A percentile compares a stretch with the other conserved stretches of the same genome.
phyloP scores from a whole-genome alignment of 2,888 invertebrate species.

The Pollenia labialis region DNA sequence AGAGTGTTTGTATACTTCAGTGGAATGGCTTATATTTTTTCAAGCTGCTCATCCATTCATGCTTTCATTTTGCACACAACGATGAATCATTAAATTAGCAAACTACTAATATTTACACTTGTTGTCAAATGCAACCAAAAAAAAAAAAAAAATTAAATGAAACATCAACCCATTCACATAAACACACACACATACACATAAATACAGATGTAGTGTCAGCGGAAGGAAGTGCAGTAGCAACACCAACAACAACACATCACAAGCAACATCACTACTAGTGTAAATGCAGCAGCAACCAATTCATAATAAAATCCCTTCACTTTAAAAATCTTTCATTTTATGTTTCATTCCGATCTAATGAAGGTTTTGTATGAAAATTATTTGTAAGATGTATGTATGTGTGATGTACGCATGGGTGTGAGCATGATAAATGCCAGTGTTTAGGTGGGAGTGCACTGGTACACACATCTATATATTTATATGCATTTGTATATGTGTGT shows the following conservation, averaged over 20 bases:
- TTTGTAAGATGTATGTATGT: neutral
- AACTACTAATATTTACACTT: conserved; percentile 73
- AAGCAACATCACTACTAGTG: conserved; percentile 11
- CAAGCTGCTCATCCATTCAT: conserved; percentile 56
- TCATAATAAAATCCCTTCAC: conserved; percentile 34
- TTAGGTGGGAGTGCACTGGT: neutral
- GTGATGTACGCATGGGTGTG: neutral
- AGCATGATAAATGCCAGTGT: conserved; percentile 8
- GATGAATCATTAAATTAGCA: conserved; percentile 74
- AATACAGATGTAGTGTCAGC: neutral
- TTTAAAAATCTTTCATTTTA: conserved; percentile 40
- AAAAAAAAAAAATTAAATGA: conserved; percentile 18
- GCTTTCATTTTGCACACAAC: conserved; percentile 67
- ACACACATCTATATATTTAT: neutral
- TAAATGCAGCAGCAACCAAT: conserved; percentile 31
- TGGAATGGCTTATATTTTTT: conserved; percentile 52
- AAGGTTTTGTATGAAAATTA: conserved; percentile 45
- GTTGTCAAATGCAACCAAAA: conserved; percentile 67
- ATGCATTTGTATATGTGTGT: neutral
- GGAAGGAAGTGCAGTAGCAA: conserved; percentile 12
- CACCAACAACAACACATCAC: neutral
- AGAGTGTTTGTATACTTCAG: conserved; percentile 18
- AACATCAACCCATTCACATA: neutral
- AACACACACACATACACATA: neutral
- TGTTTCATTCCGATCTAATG: conserved; percentile 49